These are phyloP conservation scores for Ophiothrix spiculata DNA, from an alignment of 35 echinoderm and acorn worm species.

Conservation along the genomic window DNA sequence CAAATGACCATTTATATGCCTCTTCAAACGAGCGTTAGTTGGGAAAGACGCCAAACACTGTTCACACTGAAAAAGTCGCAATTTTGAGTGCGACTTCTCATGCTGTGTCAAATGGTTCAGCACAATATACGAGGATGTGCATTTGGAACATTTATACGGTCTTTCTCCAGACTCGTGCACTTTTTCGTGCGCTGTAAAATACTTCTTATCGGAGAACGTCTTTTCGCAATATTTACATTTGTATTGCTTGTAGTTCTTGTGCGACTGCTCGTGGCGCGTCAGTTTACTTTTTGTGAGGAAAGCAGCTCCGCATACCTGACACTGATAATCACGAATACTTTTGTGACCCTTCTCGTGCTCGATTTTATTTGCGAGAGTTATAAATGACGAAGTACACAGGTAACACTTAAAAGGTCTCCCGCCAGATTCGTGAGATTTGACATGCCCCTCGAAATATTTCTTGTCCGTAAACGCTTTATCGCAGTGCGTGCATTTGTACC, in stretches of 20 bases:
- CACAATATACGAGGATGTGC: not conserved
- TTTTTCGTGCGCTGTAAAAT: not conserved
- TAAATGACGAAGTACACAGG: not conserved
- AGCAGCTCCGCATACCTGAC: not conserved
- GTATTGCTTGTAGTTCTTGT: not conserved
- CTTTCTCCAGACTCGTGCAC: not conserved
- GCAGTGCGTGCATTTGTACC: not conserved
- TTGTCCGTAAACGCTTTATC: not conserved
- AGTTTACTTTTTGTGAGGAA: not conserved
- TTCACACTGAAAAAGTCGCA: not conserved
- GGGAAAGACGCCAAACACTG: not conserved
- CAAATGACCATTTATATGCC: not conserved
- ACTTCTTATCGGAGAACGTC: not conserved
- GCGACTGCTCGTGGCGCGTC: not conserved
- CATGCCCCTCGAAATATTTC: not conserved
- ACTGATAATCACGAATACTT: not conserved
- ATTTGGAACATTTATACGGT: not conserved
- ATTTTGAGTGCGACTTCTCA: not conserved
- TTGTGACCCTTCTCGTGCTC: not conserved
- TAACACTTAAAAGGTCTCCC: not conserved
- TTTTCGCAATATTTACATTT: not conserved
- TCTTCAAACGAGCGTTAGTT: not conserved
- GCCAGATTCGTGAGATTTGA: not conserved
- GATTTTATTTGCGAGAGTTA: not conserved
- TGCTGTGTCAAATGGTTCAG: not conserved